Evolutionary conservation across 2,797 vertebrate species (phyloP).

Genomic region (Tympanoctomys barrerae): DNA sequence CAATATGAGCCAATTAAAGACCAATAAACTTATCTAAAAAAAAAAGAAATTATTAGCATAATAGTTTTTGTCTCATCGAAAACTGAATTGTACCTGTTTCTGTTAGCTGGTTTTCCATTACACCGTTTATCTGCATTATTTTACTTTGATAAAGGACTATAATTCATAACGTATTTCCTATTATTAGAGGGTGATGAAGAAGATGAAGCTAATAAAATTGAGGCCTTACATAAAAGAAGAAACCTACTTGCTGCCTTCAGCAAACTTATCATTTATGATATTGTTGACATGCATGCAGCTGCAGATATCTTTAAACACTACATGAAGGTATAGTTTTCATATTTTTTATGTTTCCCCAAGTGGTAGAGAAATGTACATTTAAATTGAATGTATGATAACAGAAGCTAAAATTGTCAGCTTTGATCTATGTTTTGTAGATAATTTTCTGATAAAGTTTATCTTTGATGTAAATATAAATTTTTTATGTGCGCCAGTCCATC

Average conservation of each 20-base stretch:
- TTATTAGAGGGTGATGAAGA: conserved; percentile 98
- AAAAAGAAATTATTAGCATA: background rate
- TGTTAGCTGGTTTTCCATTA: conserved; percentile 45
- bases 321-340: conserved; percentile 95
- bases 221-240: conserved; percentile 99
- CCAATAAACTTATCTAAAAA: conserved; percentile 90
- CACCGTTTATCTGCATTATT: background rate
- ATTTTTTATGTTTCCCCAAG: conserved; percentile 35
- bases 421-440: background rate
- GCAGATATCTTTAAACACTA: conserved; percentile 99
- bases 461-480: conserved; percentile 10
- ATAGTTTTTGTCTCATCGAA: conserved; percentile 41
- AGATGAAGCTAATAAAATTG: conserved; percentile 99
- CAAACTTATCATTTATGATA: conserved; percentile 99
- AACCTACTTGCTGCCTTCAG: conserved; percentile 98
- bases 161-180: conserved; percentile 73
- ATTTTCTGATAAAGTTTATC: conserved; percentile 59
- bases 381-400: conserved; percentile 18
- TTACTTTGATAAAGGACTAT: conserved; percentile 49
- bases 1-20: conserved; percentile 94
- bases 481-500: conserved; percentile 21
- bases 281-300: conserved; percentile 99
- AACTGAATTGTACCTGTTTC: conserved; percentile 44
- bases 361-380: conserved; percentile 15
- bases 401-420: conserved; percentile 57